phyloP scores from a whole-genome alignment of 2,113 vertebrate genomes.

The Lampris megalopsis region DNA sequence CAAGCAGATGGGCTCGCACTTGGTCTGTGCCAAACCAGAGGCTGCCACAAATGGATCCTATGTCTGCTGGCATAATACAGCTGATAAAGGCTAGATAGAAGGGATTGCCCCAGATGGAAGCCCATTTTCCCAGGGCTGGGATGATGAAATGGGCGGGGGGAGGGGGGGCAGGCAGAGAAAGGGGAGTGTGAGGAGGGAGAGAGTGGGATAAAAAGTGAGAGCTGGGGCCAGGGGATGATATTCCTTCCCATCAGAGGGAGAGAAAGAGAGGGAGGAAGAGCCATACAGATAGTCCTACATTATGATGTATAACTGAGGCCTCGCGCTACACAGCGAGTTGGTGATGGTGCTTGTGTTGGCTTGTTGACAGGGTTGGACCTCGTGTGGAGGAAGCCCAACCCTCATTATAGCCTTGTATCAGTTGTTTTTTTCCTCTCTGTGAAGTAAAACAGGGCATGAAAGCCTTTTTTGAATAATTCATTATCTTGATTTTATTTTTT shows the following conservation, averaged over 20 bases:
- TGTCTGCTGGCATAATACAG: neutral
- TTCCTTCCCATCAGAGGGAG: no score
- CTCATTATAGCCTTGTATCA: slow-evolving; percentile 27
- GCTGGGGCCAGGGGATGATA: no score
- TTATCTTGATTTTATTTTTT: slow-evolving; percentile 11
- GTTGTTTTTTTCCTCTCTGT: neutral
- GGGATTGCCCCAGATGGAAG: no score
- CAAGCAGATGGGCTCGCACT: neutral
- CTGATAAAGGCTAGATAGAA: neutral
- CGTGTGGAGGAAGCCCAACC: neutral
- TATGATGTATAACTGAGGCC: no score
- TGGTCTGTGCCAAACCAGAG: neutral
- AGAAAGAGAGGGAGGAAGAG: no score
- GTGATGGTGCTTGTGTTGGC: no score
- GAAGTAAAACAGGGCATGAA: slow-evolving; percentile 1
- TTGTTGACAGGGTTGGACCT: no score
- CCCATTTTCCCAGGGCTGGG: neutral
- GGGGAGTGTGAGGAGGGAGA: neutral
- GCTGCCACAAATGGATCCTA: neutral
- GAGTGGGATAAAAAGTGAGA: no score
- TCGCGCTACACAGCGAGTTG: no score
- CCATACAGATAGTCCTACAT: no score
- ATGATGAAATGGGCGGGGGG: neutral
- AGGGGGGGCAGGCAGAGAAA: neutral
- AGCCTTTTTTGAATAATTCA: slow-evolving; percentile 42